Base-by-base conservation (phyloP, 2,113 vertebrate genomes). In the Lucifuga dentata region DNA sequence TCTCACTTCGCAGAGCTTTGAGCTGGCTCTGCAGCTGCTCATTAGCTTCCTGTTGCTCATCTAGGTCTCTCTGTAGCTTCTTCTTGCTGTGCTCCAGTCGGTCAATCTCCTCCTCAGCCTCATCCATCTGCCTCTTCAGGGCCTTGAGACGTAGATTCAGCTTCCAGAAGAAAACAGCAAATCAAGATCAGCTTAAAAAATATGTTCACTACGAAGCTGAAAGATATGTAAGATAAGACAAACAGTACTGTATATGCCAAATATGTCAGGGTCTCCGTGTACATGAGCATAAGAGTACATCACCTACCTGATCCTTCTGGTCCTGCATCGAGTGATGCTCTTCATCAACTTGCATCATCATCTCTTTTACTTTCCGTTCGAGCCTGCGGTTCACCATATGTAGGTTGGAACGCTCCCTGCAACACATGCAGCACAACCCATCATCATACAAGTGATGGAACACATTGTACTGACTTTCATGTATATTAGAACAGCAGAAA, bases 71-170 rank as follows among this genome's bases (percentile, higher is more conserved):
- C 91, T 98, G 96, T 57, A 97, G 92, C 85, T 98, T 98, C 93
- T 97, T 98, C 87, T 95, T 97, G 12, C 92, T 56, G 71, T 95
- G 94, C 83, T 98, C 98, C 71, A 98, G 91, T 32, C 96, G 91
- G 79, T 99, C 97, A 2, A 98, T 98, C 89, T 98, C 96, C 87
- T 98, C 98, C 88, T 99, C 98, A 0, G 97, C 95, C 90, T 96
- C 96, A 40, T 98, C 95, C 80, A 98, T 95, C 91, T 98, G 98
- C 12, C 98, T 93, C 85, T 99, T 99, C 93, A 98, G 92, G 12
- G 96, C 96, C 86, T 97, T 99, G 72, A 99, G 86, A 67, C 97
- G 95, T 80, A 99, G 87, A 88, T 95, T 98, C 83, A 99, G 74
- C 98, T 99, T 85, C 12, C 23, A 12, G 26, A 23, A 8, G 21